Conservation (phyloP, 2,888 invertebrate genomes). For the Diplazon laetatorius region DNA sequence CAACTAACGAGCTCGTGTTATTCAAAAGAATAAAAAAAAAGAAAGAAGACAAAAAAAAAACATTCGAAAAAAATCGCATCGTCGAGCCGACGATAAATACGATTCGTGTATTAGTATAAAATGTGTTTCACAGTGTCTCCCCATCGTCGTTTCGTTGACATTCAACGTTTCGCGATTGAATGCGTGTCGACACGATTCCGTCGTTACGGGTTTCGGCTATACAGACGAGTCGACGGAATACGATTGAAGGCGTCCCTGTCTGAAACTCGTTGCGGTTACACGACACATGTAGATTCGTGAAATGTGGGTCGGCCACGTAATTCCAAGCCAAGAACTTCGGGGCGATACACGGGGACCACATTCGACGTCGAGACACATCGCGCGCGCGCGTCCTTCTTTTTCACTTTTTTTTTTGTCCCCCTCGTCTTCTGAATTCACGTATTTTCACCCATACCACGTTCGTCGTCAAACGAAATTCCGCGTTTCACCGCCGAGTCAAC, state of each 20-base stretch:
- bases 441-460: too few relatives aligned
- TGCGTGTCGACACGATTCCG: conserved; percentile 31
- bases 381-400: conserved; percentile 3
- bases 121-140: conserved; percentile 1
- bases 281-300: conserved; percentile 42
- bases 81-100: too few relatives aligned
- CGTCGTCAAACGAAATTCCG: background rate
- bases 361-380: conserved; percentile 25
- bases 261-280: conserved; percentile 24
- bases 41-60: background rate
- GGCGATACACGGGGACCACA: conserved; percentile 10
- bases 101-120: conserved; percentile 6
- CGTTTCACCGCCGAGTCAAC: conserved; percentile 1
- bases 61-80: too few relatives aligned
- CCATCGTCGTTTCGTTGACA: background rate
- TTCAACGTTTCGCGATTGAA: conserved; percentile 32
- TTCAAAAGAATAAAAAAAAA: conserved; percentile 1
- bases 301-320: conserved; percentile 46
- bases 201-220: background rate
- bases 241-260: conserved; percentile 19
- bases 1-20: background rate
- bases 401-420: conserved; percentile 8
- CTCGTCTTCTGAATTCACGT: too few relatives aligned
- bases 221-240: conserved; percentile 16
- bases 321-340: conserved; percentile 32